These are phyloP conservation scores for Solea solea DNA, from an alignment of 2,113 vertebrate species.

Conservation along the genomic window DNA sequence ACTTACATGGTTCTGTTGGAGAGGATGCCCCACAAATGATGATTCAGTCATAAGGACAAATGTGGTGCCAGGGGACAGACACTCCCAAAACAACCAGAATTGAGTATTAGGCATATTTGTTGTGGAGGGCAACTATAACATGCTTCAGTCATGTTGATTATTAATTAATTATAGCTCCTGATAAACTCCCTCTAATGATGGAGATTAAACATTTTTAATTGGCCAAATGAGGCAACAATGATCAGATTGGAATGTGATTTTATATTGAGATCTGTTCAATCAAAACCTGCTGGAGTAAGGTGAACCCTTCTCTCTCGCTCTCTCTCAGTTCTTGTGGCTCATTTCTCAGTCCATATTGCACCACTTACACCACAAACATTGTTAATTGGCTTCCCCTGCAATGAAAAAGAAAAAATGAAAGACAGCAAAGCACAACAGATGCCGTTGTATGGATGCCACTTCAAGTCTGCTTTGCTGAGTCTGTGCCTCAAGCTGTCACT, in stretches of 20 bases:
- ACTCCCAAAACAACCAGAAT: constrained; percentile 37
- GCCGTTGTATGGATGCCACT: constrained; percentile 25
- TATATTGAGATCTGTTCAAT: background rate
- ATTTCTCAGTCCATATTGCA: constrained; percentile 3
- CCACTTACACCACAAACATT: background rate
- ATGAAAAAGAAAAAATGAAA: constrained; percentile 16
- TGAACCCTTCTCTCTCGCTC: background rate
- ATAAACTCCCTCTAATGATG: constrained; percentile 50
- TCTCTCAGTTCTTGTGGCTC: background rate
- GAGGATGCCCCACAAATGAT: constrained; percentile 68
- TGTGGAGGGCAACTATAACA: constrained; percentile 43
- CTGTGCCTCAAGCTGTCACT: constrained; percentile 52
- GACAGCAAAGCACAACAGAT: constrained; percentile 45
- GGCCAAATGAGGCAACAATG: constrained; percentile 10
- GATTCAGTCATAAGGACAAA: constrained; percentile 55
- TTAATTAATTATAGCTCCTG: constrained; percentile 46
- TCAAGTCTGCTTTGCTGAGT: constrained; percentile 43
- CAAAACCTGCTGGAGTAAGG: background rate
- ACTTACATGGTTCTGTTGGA: constrained; percentile 40
- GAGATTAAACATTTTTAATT: background rate
- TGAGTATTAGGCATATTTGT: constrained; percentile 29
- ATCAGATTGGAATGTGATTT: background rate
- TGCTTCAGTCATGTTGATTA: constrained; percentile 30
- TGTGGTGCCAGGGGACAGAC: constrained; percentile 41
- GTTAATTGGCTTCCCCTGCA: background rate